A percentile compares a stretch with the other conserved stretches of the same genome.
Conservation (phyloP, 2,888 invertebrate species). For the Dynastes grantii region DNA sequence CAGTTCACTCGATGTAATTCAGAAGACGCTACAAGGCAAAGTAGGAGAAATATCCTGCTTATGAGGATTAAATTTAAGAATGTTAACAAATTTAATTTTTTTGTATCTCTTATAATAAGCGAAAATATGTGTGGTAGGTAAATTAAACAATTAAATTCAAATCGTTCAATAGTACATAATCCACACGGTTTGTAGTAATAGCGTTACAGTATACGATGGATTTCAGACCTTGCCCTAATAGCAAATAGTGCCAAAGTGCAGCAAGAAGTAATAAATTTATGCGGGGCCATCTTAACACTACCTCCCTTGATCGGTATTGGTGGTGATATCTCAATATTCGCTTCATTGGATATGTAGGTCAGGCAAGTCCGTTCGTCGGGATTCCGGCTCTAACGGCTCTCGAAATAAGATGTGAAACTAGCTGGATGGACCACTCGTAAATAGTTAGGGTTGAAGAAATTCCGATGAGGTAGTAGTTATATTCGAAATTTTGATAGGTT, state of each 20-base stretch:
- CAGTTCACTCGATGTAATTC: too few relatives aligned
- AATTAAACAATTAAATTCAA: not conserved
- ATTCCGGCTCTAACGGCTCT: slow-evolving; percentile 61
- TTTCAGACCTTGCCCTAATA: too few relatives aligned
- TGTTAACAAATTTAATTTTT: too few relatives aligned
- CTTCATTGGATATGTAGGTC: slow-evolving; percentile 62
- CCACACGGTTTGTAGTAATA: too few relatives aligned
- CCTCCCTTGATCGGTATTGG: slow-evolving; percentile 60
- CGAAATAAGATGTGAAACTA: slow-evolving; percentile 61
- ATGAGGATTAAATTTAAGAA: too few relatives aligned
- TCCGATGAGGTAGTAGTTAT: slow-evolving; percentile 36
- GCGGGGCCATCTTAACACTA: slow-evolving; percentile 17
- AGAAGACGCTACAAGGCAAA: too few relatives aligned
- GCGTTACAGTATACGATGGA: too few relatives aligned
- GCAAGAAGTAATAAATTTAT: not conserved
- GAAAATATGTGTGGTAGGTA: too few relatives aligned
- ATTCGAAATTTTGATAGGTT: slow-evolving; percentile 39
- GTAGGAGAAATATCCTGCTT: too few relatives aligned
- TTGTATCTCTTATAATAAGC: too few relatives aligned
- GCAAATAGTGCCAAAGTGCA: not conserved
- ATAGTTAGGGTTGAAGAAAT: slow-evolving; percentile 57
- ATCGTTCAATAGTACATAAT: too few relatives aligned
- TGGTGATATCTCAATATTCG: slow-evolving; percentile 63
- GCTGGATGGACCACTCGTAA: slow-evolving; percentile 60
- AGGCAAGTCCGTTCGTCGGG: slow-evolving; percentile 59